These are phyloP conservation scores for Xanthia togata DNA, from an alignment of 2,888 invertebrate species.

Conservation along the genomic window DNA sequence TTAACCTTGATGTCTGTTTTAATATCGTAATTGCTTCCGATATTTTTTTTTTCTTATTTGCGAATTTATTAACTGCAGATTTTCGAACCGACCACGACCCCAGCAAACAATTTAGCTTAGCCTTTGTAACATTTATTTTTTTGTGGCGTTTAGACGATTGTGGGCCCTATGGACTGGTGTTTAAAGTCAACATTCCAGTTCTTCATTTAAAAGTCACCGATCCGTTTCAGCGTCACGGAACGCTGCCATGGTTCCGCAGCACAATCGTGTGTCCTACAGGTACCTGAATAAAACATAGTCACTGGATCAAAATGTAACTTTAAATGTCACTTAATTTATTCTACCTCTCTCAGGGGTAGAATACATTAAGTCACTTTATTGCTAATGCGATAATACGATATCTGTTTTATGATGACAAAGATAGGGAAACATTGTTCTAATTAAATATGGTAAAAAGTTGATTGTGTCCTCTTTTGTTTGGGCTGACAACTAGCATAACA, in stretches of 20 bases:
- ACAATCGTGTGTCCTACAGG: slow-evolving; percentile 51
- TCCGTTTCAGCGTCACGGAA: slow-evolving; percentile 76
- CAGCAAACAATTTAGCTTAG: slow-evolving; percentile 49
- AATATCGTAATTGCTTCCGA: slow-evolving; percentile 31
- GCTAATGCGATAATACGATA: slow-evolving; percentile 28
- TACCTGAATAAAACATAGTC: slow-evolving; percentile 48
- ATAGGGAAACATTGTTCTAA: slow-evolving; percentile 39
- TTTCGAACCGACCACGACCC: slow-evolving; percentile 24
- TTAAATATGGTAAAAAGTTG: slow-evolving; percentile 15
- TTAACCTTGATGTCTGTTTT: slow-evolving; percentile 30
- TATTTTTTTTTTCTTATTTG: slow-evolving; percentile 11
- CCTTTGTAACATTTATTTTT: slow-evolving; percentile 49
- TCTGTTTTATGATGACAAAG: slow-evolving; percentile 41
- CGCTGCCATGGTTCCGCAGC: slow-evolving; percentile 67
- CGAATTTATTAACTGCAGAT: slow-evolving; percentile 13
- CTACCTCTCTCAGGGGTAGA: slow-evolving; percentile 2
- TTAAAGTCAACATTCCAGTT: slow-evolving; percentile 67
- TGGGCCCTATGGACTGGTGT: slow-evolving; percentile 30
- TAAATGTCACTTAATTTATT: background rate
- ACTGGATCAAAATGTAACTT: slow-evolving; percentile 52
- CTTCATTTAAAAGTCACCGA: slow-evolving; percentile 66
- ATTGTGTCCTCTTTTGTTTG: background rate
- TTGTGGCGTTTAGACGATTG: slow-evolving; percentile 28
- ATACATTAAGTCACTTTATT: slow-evolving; percentile 47
- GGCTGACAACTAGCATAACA: background rate